Conservation (phyloP, 2,113 vertebrate genomes). For the Hassar affinis region DNA sequence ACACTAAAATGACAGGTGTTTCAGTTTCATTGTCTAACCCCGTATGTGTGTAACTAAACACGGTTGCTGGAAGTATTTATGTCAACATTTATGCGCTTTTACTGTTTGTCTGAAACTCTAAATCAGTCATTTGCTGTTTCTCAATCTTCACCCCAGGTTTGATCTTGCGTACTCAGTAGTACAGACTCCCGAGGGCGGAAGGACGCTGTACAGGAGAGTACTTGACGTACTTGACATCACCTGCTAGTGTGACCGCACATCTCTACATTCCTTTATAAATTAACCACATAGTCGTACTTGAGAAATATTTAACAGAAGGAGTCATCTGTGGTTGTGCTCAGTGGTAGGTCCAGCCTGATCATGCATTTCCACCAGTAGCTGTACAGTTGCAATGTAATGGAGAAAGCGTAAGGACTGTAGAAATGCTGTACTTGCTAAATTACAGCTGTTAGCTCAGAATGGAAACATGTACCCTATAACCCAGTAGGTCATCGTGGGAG, state of each 20-base stretch:
- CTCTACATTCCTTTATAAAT: too few relatives aligned
- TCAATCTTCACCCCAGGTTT: too few relatives aligned
- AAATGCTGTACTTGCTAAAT: neutral
- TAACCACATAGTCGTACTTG: too few relatives aligned
- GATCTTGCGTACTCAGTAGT: too few relatives aligned
- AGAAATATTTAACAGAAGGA: neutral
- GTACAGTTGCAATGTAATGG: neutral
- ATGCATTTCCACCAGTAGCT: neutral
- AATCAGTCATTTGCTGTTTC: too few relatives aligned
- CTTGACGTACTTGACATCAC: too few relatives aligned
- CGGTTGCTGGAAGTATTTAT: neutral
- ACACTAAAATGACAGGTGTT: too few relatives aligned
- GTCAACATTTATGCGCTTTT: neutral
- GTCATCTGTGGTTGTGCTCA: neutral
- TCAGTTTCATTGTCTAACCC: too few relatives aligned
- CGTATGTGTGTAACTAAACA: too few relatives aligned
- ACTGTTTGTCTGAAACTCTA: neutral
- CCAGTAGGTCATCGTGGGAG: slow-evolving; percentile 94
- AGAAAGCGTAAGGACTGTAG: neutral
- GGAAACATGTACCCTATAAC: slow-evolving; percentile 85
- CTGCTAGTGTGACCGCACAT: too few relatives aligned
- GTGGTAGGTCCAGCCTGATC: neutral
- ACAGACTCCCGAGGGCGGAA: too few relatives aligned
- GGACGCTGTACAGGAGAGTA: too few relatives aligned
- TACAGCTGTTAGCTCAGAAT: neutral